Base-by-base conservation (phyloP, 2,113 vertebrate species). In the Ramphastos sulfuratus region DNA sequence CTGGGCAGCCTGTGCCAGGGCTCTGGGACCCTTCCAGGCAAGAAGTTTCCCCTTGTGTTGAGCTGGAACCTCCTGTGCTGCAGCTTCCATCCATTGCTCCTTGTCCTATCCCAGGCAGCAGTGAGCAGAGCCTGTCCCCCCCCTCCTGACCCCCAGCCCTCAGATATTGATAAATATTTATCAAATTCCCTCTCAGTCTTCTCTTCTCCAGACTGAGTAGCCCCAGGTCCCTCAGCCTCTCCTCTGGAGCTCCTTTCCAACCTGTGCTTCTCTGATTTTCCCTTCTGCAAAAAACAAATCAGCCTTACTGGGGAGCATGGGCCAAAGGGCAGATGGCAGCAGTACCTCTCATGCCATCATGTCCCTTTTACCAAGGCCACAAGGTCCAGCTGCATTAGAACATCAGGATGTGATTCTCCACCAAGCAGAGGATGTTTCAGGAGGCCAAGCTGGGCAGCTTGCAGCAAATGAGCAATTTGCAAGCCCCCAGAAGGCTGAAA, bases 341-440 rank as follows among this genome's bases (percentile, higher is more conserved):
- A 63, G 12, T 5, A 14, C 16, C 6, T 1, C 48, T 72, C 10
- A 0, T 6, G 30, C 46, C n/a, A 1, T 9, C 2, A 0, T 14
- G 58, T 37, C 48, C 54, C 20, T 18, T 28, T 39, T 0, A 0
- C 10, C 3, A 1, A 3, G 10, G 18, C 39, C 61, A 15, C 1
- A 1, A 0, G 3, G 23, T 17, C 31, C 65, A 73, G 48, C 50
- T 77, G 21, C 54, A 4, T 31, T 4, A 19, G 10, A 46, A 19
- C 71, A 24, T 5, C 79, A 30, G 18, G 15, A 0, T 1, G 2
- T 1, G 28, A 42, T 11, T 55, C 24, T 44, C 76, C 2, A 44
- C 2, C 7, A 82, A 33, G 52, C 28, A 10, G n/a, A 8, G 2
- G 2, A 55, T 0, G 1, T 24, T 71, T 60, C 3, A 14, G 83